phyloP scores from a whole-genome alignment of 2,797 vertebrate species.

The Danio kyathit region DNA sequence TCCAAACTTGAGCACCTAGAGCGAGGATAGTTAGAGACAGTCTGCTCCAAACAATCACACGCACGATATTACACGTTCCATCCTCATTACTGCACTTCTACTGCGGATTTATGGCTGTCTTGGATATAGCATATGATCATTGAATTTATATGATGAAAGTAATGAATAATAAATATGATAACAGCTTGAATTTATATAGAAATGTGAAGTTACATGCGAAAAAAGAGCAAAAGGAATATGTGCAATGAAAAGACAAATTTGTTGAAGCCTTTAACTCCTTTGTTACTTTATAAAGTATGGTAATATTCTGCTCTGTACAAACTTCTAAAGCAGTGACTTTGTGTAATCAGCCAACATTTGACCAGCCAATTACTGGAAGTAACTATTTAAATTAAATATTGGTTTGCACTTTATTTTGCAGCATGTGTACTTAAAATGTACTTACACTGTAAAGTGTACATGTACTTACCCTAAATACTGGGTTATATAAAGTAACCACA shows the following conservation, averaged over 20 bases:
- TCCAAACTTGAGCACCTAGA: slow-evolving; percentile 58
- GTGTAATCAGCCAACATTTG: no score
- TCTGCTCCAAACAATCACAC: slow-evolving; percentile 18
- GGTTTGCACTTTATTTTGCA: no score
- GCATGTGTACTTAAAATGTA: no score
- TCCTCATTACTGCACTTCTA: background rate
- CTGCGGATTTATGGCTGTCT: background rate
- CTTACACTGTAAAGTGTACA: no score
- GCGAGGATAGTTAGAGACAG: slow-evolving; percentile 37
- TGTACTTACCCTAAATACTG: no score
- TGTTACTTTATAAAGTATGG: background rate
- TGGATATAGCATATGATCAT: background rate
- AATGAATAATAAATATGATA: background rate
- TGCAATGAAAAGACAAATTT: background rate
- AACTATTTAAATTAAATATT: no score
- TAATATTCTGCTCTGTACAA: background rate
- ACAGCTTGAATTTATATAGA: background rate
- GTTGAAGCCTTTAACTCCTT: background rate
- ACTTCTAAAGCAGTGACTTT: background rate
- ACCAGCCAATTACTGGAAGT: no score
- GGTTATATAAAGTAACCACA: no score
- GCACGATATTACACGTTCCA: slow-evolving; percentile 11
- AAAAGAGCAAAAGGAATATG: background rate
- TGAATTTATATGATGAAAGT: no score
- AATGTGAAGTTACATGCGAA: background rate